Base-by-base conservation (phyloP, 35 echinoderm and acorn worm species). In the Anneissia japonica region DNA sequence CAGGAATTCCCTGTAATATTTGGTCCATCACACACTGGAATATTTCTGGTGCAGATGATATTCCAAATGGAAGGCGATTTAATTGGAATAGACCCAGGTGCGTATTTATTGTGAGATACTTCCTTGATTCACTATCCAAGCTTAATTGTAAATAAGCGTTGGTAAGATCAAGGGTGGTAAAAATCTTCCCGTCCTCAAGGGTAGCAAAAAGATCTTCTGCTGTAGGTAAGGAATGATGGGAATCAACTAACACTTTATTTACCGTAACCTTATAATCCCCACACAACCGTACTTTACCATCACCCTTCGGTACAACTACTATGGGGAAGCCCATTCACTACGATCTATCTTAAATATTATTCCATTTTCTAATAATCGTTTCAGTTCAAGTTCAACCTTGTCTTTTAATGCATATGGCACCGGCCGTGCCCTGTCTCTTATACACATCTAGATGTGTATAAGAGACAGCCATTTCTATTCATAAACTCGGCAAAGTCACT, bases 301-400 rank as follows among this genome's bases (percentile, higher is more conserved):
- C 89, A 17, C 13, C 14, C 36, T 94, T 94, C n/a, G 83, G 56
- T 33, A 90, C 88, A n/a, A 83, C 81, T 17, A 95, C 89, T 26
- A 95, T 82, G n/a, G 89, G 89, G 92, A 34, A 35, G 81, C 91
- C 91, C 87, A 93, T 3, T 86, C 72, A 82, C 87, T 90, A n/a
- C 86, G 36, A 17, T 75, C 74, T 21, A 87, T 80, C 39, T 46
- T 34, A 35, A 77, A 64, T 32, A 94, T 46, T 31, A 90, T 83
- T 41, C 92, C 92, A 73, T 85, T 41, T 35, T 26, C 64, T 79
- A 85, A 4, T 26, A 94, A 38, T 46, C 84, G 74, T 0, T 86
- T 51, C 6, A 87, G 73, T 78, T 94, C 83, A 28, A 77, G 34
- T 77, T 94, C 92, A n/a, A 94, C 77, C 36, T 94, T 83, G 0